Evolutionary conservation across 2,113 vertebrate genomes (phyloP), one percentile per base, ranked within the genome.

Genomic region (cat (Felis catus)): DNA sequence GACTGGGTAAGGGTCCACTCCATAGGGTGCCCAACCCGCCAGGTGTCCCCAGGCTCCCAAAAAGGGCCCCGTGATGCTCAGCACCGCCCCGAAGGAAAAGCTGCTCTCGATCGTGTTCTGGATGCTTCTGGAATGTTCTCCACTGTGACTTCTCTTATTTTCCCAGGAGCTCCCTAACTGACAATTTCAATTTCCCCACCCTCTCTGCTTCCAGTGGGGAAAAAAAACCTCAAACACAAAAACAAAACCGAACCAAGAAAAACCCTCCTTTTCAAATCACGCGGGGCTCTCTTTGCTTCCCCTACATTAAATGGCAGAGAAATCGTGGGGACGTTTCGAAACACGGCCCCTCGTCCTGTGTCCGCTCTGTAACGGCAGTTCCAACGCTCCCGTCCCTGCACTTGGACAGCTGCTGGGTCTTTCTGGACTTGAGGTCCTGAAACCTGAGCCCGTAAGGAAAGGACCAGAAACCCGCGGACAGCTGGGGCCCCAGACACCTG

Each of bases 291-390:
- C 25, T 25, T 18, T 29, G 4, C 51, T 0, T 21, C 4, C 33
- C 11, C 4, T 14, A 14, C 31, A 18, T 21, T 27, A 55, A 51
- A 19, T 0, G 63, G 19, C 21, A 45, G 70, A 68, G 51, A 71
- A 82, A 13, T 0, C 11, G n/a, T 7, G 7, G 23, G 23, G 16
- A 2, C 10, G 1, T 14, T 55, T 70, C 19, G 23, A 88, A 63
- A 27, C 1, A 1, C 0, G 23, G n/a, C 11, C 36, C 45, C 90
- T 14, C 1, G 21, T 1, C 27, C 84, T 1, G 3, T 3, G 3
- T 2, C 21, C 0, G 2, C 16, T 21, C 1, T 4, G 8, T 1
- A 3, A n/a, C 2, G 11, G n/a, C 48, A 16, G 25, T 4, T 4
- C 58, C 68, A 11, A 27, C 12, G 6, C 9, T 27, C 16, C 53